A percentile compares a stretch with the other conserved stretches of the same genome.
Conservation (phyloP, 2,113 vertebrate species). For the Elaphurus davidianus region DNA sequence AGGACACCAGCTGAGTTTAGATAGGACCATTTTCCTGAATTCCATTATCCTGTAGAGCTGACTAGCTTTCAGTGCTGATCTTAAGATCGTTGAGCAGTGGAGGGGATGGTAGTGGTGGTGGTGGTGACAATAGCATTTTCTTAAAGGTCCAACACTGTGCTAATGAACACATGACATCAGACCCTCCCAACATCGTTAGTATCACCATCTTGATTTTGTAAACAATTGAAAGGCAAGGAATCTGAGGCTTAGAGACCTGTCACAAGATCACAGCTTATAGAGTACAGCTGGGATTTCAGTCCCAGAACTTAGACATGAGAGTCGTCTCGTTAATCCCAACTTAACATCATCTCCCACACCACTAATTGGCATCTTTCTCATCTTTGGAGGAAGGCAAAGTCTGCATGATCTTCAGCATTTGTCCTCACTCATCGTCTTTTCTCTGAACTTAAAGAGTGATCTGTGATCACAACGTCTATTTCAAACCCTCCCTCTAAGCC, state of each 20-base stretch:
- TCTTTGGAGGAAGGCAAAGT: not conserved
- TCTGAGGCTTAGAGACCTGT: not conserved
- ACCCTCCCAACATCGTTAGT: not conserved
- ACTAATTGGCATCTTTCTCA: not conserved
- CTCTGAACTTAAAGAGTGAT: not conserved
- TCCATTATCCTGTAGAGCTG: not conserved
- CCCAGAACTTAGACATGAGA: not conserved
- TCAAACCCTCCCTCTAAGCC: not conserved
- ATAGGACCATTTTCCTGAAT: not conserved
- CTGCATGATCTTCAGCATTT: not conserved
- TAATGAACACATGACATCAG: not conserved
- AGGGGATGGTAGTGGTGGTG: not conserved
- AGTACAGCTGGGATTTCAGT: too few relatives aligned
- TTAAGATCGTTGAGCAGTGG: fast-evolving
- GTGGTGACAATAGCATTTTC: not conserved
- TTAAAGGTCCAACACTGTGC: not conserved
- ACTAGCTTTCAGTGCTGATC: not conserved
- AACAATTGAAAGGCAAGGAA: not conserved
- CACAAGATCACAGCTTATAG: fast-evolving
- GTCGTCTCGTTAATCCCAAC: not conserved
- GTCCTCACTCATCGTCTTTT: not conserved
- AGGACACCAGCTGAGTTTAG: not conserved
- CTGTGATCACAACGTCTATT: not conserved
- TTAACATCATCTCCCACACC: not conserved
- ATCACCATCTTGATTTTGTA: not conserved